Evolutionary conservation across 1,140 invertebrate genomes (phyloP).

Genomic region (Drosophila murphyi): DNA sequence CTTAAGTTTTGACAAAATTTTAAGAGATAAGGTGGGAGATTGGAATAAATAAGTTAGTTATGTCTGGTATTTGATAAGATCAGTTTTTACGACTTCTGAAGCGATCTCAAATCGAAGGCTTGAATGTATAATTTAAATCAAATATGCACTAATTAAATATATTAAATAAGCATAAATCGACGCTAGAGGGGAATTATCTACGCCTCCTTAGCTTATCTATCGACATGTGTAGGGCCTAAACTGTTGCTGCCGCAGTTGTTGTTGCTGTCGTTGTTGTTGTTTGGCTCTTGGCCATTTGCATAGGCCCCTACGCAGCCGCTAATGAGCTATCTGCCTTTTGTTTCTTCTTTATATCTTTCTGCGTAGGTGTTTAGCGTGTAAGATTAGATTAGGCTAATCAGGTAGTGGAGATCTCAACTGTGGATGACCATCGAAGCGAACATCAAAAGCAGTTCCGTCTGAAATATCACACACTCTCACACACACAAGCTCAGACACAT

Average conservation of each 20-base stretch:
- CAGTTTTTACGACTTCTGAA: constrained; percentile 17
- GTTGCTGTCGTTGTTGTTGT: constrained; percentile 4
- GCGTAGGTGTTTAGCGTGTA: constrained; percentile 75
- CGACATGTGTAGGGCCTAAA: constrained; percentile 65
- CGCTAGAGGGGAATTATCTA: constrained; percentile 65
- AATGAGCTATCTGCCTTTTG: constrained; percentile 58
- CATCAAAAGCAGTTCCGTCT: constrained; percentile 20
- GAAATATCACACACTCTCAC: not conserved
- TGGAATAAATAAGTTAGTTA: not conserved
- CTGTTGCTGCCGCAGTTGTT: constrained; percentile 28
- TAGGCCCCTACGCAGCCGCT: constrained; percentile 68
- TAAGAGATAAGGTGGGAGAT: not conserved
- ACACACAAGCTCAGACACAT: constrained; percentile 1
- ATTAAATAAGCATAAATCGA: constrained; percentile 78
- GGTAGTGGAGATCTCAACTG: constrained; percentile 51
- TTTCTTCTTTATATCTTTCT: constrained; percentile 10
- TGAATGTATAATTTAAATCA: constrained; percentile 67
- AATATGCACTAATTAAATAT: constrained; percentile 81
- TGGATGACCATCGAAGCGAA: not conserved
- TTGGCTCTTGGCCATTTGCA: constrained; percentile 50
- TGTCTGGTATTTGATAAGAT: constrained; percentile 25
- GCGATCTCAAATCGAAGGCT: constrained; percentile 15
- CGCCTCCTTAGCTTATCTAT: constrained; percentile 79
- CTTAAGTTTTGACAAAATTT: constrained; percentile 8
- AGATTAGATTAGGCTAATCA: constrained; percentile 82